Conservation (phyloP, 2,113 vertebrate species). For the Panthera tigris region DNA sequence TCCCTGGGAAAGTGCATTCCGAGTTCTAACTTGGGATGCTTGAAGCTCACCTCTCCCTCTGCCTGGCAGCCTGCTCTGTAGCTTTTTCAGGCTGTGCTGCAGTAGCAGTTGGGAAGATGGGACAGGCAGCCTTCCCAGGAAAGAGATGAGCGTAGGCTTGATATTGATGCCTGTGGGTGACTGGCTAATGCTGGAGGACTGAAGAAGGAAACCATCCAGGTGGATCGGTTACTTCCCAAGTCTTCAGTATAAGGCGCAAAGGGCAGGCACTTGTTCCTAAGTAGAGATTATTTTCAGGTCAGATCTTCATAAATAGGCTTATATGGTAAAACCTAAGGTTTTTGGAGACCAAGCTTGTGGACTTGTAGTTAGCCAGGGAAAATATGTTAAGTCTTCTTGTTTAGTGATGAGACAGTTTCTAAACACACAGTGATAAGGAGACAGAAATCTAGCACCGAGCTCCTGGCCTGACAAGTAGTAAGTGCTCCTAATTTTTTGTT, state of each 20-base stretch:
- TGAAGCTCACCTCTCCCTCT: not conserved
- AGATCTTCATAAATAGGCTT: not conserved
- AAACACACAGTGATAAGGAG: not conserved
- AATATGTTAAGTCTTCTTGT: slow-evolving; percentile 22
- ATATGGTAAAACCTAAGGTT: not conserved
- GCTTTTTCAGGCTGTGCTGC: not conserved
- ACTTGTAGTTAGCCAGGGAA: slow-evolving; percentile 10
- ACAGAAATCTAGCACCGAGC: not conserved
- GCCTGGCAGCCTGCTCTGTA: not conserved
- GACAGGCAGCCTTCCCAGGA: not conserved
- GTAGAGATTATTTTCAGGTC: not conserved
- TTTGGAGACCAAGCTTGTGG: not conserved
- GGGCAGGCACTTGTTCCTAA: not conserved
- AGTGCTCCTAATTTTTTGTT: not conserved
- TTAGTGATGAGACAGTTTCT: not conserved
- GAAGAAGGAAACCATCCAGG: not conserved
- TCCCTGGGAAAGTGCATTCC: slow-evolving; percentile 30
- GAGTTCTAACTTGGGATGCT: not conserved
- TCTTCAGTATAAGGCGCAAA: not conserved
- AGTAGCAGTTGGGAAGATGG: not conserved
- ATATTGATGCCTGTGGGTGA: not conserved
- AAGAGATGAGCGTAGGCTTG: not conserved
- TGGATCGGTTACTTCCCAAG: not conserved
- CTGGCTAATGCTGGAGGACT: not conserved
- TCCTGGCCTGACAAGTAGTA: not conserved